Percentiles rank a stretch among this genome's conserved stretches.
Conservation (phyloP, 2,113 vertebrate genomes). For the Dipodomys spectabilis region DNA sequence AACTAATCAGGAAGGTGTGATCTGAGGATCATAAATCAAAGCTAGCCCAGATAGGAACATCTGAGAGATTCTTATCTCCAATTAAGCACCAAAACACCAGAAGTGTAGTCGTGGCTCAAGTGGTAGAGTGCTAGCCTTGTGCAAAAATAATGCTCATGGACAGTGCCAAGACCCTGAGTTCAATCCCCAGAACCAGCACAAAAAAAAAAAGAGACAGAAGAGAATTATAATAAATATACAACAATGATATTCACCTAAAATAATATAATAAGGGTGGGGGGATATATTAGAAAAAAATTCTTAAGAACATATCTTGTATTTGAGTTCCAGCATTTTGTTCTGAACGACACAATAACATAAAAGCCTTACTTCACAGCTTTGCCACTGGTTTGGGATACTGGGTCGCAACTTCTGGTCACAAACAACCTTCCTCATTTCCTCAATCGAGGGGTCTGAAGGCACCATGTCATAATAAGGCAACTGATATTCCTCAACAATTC, state of each 20-base stretch:
- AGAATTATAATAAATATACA: not conserved
- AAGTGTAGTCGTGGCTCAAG: too few relatives aligned
- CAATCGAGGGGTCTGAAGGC: slow-evolving; percentile 97
- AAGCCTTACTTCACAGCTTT: slow-evolving; percentile 95
- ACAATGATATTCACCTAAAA: not conserved
- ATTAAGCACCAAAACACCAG: too few relatives aligned
- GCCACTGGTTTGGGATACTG: slow-evolving; percentile 98
- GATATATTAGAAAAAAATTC: not conserved
- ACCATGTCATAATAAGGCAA: slow-evolving; percentile 98
- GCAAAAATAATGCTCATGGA: too few relatives aligned
- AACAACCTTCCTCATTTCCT: slow-evolving; percentile 96
- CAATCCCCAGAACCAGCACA: too few relatives aligned
- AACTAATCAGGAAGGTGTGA: too few relatives aligned
- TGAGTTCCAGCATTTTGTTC: not conserved
- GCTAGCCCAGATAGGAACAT: too few relatives aligned
- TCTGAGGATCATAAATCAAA: too few relatives aligned
- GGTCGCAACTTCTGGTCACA: slow-evolving; percentile 97
- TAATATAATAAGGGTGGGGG: not conserved
- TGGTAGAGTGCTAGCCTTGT: too few relatives aligned
- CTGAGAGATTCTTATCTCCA: too few relatives aligned
- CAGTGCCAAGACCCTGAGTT: too few relatives aligned
- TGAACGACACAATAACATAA: not conserved
- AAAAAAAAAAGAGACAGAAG: not conserved
- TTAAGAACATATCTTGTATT: not conserved
- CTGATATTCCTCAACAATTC: slow-evolving; percentile 96